phyloP scores from a whole-genome alignment of 2,797 vertebrate species.

The Sebastes variabilis region DNA sequence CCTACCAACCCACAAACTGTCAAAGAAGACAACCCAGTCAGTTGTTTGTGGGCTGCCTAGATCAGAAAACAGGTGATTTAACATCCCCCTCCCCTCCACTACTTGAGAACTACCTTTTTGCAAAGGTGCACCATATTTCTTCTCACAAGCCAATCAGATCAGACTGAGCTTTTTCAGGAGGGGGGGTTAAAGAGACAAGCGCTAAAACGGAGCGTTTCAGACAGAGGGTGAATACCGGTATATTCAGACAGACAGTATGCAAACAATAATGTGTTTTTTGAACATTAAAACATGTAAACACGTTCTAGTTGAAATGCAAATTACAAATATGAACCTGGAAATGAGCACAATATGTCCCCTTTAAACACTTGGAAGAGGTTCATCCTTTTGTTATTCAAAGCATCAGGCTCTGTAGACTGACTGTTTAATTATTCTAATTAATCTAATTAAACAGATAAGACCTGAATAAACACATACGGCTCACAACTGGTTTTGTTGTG shows the following conservation, averaged over 20 bases:
- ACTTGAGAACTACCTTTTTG: too few relatives aligned
- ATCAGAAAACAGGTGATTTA: too few relatives aligned
- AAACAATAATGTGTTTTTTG: not conserved
- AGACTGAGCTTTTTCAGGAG: too few relatives aligned
- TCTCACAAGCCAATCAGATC: too few relatives aligned
- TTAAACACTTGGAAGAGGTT: conserved; percentile 27
- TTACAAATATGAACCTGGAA: not conserved
- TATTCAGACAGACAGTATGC: not conserved
- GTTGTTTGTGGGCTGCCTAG: too few relatives aligned
- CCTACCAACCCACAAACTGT: too few relatives aligned
- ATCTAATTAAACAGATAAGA: conserved; percentile 59
- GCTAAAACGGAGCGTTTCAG: not conserved
- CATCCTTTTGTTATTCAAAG: conserved; percentile 49
- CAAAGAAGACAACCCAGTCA: too few relatives aligned
- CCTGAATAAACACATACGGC: conserved; percentile 34
- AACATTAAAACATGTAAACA: not conserved
- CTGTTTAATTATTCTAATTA: conserved; percentile 64
- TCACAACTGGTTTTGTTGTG: conserved; percentile 13
- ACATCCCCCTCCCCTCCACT: too few relatives aligned
- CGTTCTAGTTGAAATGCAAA: not conserved
- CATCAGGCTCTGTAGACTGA: conserved; percentile 28
- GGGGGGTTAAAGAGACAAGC: too few relatives aligned
- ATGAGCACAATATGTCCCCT: not conserved
- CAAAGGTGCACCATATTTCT: accelerated
- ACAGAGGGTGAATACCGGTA: not conserved